phyloP scores from a whole-genome alignment of 1,140 invertebrate species.

The Mya arenaria region DNA sequence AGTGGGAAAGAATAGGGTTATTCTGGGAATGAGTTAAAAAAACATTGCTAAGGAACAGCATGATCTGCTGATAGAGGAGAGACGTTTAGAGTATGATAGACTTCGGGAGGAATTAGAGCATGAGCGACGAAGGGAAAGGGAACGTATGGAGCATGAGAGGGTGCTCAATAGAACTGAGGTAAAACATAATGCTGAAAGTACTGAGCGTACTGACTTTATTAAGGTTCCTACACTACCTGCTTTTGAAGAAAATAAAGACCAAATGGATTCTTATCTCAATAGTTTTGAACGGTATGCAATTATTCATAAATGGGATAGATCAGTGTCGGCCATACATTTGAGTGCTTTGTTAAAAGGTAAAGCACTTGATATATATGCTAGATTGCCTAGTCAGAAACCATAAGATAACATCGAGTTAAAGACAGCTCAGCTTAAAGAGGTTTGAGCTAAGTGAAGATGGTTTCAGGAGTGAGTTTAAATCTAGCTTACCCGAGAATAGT shows the following conservation, averaged over 20 bases:
- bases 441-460: slow-evolving; percentile 43
- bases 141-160: too few relatives aligned
- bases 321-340: slow-evolving; percentile 11
- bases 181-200: too few relatives aligned
- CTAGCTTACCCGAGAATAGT: not conserved
- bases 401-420: slow-evolving; percentile 38
- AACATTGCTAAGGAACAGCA: too few relatives aligned
- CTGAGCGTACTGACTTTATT: too few relatives aligned
- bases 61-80: too few relatives aligned
- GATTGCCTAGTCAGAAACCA: slow-evolving; percentile 1
- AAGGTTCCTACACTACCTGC: not conserved
- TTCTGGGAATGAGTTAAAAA: too few relatives aligned
- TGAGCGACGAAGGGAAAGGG: too few relatives aligned
- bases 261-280: slow-evolving; percentile 48
- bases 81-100: too few relatives aligned
- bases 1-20: too few relatives aligned
- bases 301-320: slow-evolving; percentile 1
- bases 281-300: slow-evolving; percentile 50
- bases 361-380: slow-evolving; percentile 42
- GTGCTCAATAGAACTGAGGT: too few relatives aligned
- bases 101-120: too few relatives aligned
- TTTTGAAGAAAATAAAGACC: slow-evolving; percentile 45
- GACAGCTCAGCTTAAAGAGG: slow-evolving; percentile 36
- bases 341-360: slow-evolving; percentile 44
- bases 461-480: slow-evolving; percentile 18